phyloP scores from a whole-genome alignment of 92 coral and sea anemone species.

The Zoanthus sansibaricus region DNA sequence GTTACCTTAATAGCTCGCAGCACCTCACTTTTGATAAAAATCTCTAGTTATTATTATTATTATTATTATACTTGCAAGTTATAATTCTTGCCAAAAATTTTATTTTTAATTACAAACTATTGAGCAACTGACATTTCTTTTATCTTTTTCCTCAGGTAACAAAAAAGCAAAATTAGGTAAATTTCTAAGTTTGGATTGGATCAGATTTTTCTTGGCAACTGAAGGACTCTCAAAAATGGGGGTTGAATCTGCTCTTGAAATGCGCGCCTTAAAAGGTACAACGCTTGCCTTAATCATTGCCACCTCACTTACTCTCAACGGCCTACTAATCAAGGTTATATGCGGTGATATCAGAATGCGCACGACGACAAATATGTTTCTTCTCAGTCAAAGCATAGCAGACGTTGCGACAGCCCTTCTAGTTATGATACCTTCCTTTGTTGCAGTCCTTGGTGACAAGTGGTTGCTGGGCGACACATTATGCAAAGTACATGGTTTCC shows the following conservation, averaged over 20 bases:
- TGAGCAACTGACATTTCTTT: too few relatives aligned
- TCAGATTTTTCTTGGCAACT: background rate
- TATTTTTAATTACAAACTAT: too few relatives aligned
- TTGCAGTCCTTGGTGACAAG: constrained; percentile 67
- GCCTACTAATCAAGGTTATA: constrained; percentile 54
- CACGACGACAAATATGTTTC: constrained; percentile 73
- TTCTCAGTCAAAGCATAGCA: constrained; percentile 75
- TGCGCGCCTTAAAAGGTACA: constrained; percentile 58
- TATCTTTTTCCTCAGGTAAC: background rate
- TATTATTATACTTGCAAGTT: too few relatives aligned
- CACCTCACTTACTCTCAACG: constrained; percentile 67
- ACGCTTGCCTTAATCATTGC: constrained; percentile 67
- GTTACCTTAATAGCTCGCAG: too few relatives aligned
- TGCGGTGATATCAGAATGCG: constrained; percentile 63
- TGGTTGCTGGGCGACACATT: constrained; percentile 73
- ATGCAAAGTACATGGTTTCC: constrained; percentile 61
- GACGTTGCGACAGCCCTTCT: constrained; percentile 77
- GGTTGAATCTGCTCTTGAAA: background rate
- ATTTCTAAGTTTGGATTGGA: background rate
- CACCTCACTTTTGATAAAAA: too few relatives aligned
- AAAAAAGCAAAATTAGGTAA: background rate
- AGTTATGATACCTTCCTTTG: constrained; percentile 68
- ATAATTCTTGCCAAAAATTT: too few relatives aligned
- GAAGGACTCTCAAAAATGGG: background rate
- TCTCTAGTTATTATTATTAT: too few relatives aligned